Percentiles rank a stretch among this genome's conserved stretches.
Conservation (phyloP, 2,113 vertebrate species). For the Cichladusa arquata region DNA sequence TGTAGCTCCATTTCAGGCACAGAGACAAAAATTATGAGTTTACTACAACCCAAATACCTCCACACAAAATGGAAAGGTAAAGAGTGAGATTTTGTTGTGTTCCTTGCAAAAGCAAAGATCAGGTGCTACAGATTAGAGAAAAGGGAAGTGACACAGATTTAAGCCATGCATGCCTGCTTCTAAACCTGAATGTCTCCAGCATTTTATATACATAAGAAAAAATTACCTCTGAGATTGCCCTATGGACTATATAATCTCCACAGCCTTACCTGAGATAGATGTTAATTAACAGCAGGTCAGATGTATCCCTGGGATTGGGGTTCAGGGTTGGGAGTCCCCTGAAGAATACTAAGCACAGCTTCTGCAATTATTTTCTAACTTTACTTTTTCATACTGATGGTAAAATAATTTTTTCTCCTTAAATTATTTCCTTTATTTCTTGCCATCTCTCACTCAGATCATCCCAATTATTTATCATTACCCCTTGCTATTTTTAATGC, state of each 20-base stretch:
- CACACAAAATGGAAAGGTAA: neutral
- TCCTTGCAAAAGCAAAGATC: neutral
- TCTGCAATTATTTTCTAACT: neutral
- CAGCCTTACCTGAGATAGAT: neutral
- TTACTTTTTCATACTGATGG: neutral
- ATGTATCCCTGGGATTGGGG: rapidly evolving
- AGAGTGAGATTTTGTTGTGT: neutral
- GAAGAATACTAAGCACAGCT: neutral
- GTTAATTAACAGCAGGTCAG: rapidly evolving
- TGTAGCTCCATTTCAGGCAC: neutral
- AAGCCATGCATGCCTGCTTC: neutral
- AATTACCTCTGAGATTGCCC: neutral
- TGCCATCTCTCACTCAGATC: neutral
- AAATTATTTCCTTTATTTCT: conserved; percentile 9
- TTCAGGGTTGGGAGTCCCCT: neutral
- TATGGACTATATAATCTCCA: neutral
- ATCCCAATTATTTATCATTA: conserved; percentile 30
- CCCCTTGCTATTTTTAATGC: conserved; percentile 25
- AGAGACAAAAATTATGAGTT: neutral
- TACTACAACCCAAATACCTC: neutral
- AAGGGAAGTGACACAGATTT: neutral
- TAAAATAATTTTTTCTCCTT: neutral
- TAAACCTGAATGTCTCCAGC: neutral
- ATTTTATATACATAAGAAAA: neutral
- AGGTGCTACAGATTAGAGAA: neutral